Evolutionary conservation across 2,888 invertebrate species (phyloP).

Genomic region (Hyposoter didymator): DNA sequence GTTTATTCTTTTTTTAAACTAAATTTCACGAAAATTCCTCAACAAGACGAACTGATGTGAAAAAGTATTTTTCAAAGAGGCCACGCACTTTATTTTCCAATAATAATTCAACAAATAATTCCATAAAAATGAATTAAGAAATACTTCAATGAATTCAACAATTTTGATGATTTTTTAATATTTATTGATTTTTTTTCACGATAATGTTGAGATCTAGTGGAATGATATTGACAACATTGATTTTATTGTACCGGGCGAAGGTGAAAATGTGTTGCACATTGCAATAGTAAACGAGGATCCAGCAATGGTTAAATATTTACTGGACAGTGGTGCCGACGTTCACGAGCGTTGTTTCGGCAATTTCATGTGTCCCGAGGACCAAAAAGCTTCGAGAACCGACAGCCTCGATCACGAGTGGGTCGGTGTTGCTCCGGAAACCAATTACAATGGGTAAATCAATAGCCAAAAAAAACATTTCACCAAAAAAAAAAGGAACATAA

Average conservation of each 20-base stretch:
- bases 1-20: neutral
- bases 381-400: slow-evolving; percentile 95
- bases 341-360: slow-evolving; percentile 97
- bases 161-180: neutral
- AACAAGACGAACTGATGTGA: slow-evolving; percentile 24
- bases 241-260: slow-evolving; percentile 82
- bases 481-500: neutral
- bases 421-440: slow-evolving; percentile 91
- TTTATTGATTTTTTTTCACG: neutral
- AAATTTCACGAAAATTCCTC: neutral
- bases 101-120: too few species aligned
- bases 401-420: slow-evolving; percentile 97
- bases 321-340: slow-evolving; percentile 96
- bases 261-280: slow-evolving; percentile 97
- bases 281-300: slow-evolving; percentile 99
- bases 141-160: neutral
- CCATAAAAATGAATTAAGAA: too few species aligned
- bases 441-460: slow-evolving; percentile 90
- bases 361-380: slow-evolving; percentile 99
- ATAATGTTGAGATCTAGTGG: neutral
- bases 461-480: neutral
- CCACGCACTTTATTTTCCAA: neutral
- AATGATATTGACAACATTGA: slow-evolving; percentile 45
- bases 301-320: slow-evolving; percentile 97
- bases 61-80: slow-evolving; percentile 43